Base-by-base conservation (phyloP, 2,113 vertebrate genomes). In the Sula dactylatra region DNA sequence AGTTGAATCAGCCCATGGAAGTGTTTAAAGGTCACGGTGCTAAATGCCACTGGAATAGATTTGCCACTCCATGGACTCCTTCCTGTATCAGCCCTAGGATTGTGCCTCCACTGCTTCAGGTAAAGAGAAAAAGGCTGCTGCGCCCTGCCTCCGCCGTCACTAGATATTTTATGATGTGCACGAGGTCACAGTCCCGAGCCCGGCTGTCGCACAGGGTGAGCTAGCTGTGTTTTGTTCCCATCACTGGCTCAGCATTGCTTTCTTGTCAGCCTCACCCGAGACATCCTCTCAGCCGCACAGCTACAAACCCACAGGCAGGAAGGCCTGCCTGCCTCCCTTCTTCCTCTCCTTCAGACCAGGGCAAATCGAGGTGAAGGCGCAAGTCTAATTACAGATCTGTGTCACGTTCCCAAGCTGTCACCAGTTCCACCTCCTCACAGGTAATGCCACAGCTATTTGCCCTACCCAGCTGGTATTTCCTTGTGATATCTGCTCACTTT, bases 101-200 rank as follows among this genome's bases (percentile, higher is more conserved):
- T 6, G 42, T 19, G 44, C 22, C 40, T 54, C 50, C 7, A 1
- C 34, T 10, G 83, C 40, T 44, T 3, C 32, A 19, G 42, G 52
- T 5, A 45, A 20, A 55, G 19, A 54, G 38, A 27, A 50, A 13
- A 50, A 11, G n/a, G 59, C 36, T 44, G 42, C 38, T n/a, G 52
- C 44, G 5, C 11, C 52, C 82, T 13, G 44, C 77, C 67, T 40
- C 21, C 1, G 4, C 20, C 8, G 5, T 50, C 72, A 9, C 21
- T 3, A 13, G 12, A 0, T 27, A 7, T 0, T 11, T 18, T 9
- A 10, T 1, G 25, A 10, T 0, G 8, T 8, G 38, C 61, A 8
- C 2, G 3, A 44, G 62, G 42, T 16, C 36, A 6, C 32, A 9
- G 40, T 3, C 12, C 32, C 55, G 18, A 2, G 15, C 7, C 32